These are phyloP conservation scores for Lasioglossum figueresi DNA, from an alignment of 2,888 invertebrate species.

Conservation along the genomic window DNA sequence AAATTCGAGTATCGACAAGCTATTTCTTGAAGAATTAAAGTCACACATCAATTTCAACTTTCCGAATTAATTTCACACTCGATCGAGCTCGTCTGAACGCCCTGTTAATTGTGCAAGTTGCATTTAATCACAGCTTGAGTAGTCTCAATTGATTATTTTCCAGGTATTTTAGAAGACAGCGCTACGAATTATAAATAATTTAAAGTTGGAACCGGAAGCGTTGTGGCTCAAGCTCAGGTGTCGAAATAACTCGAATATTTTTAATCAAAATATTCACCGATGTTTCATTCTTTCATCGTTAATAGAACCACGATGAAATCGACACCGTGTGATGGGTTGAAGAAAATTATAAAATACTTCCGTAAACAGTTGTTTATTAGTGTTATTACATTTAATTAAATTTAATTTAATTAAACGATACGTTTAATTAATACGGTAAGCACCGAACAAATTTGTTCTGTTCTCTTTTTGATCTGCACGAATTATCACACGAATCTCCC, in stretches of 20 bases:
- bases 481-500: background rate
- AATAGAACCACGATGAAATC: background rate
- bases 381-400: conserved; percentile 26
- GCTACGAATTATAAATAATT: background rate
- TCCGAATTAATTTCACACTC: background rate
- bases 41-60: background rate
- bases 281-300: background rate
- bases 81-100: background rate
- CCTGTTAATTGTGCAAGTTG: background rate
- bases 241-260: background rate
- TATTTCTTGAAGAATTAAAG: background rate
- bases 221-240: background rate
- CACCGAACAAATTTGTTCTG: background rate
- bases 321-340: conserved; percentile 17
- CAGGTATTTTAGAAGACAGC: background rate
- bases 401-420: conserved; percentile 4
- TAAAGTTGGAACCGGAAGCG: background rate
- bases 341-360: conserved; percentile 29
- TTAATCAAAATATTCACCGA: background rate
- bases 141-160: background rate
- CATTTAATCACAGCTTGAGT: background rate
- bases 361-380: conserved; percentile 35
- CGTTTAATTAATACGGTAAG: background rate
- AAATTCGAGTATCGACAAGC: background rate
- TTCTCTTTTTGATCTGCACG: background rate